A percentile compares a stretch with the other conserved stretches of the same genome.
Evolutionary conservation across 2,113 vertebrate species (phyloP).

Genomic region (Calypte anna): DNA sequence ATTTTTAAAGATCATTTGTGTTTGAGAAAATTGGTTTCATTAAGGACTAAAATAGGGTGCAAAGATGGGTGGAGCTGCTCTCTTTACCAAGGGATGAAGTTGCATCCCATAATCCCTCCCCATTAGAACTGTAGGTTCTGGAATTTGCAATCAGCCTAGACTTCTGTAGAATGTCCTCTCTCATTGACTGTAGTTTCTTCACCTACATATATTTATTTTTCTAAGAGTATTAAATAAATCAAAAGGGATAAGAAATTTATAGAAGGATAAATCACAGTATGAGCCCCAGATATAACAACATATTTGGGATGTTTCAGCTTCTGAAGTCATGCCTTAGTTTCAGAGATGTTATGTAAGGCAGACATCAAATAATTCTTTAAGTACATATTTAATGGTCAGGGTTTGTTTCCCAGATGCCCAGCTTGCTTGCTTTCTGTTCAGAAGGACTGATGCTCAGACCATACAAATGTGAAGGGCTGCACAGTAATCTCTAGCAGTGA

Average conservation of each 20-base stretch:
- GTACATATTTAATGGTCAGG: not conserved
- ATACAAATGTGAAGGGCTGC: not conserved
- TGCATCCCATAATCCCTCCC: not conserved
- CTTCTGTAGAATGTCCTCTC: not conserved
- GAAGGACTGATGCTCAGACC: not conserved
- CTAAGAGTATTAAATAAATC: not conserved
- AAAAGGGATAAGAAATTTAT: not conserved
- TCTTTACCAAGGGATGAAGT: not conserved
- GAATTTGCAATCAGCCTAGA: not conserved
- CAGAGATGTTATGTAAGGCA: not conserved
- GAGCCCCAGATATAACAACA: not conserved
- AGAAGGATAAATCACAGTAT: not conserved
- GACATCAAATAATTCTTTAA: not conserved
- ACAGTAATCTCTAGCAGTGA: not conserved
- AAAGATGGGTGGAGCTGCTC: not conserved
- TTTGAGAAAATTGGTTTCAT: not conserved
- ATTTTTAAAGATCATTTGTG: constrained; percentile 7
- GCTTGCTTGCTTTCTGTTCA: not conserved
- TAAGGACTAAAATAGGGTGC: not conserved
- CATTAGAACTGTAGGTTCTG: not conserved
- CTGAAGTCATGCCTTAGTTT: not conserved
- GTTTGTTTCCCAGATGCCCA: not conserved
- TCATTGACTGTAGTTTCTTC: not conserved
- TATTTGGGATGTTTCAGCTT: not conserved
- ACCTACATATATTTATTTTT: not conserved